Evolutionary conservation across 2,113 vertebrate genomes (phyloP), one percentile per base, ranked within the genome.

Genomic region (Lophius piscatorius): DNA sequence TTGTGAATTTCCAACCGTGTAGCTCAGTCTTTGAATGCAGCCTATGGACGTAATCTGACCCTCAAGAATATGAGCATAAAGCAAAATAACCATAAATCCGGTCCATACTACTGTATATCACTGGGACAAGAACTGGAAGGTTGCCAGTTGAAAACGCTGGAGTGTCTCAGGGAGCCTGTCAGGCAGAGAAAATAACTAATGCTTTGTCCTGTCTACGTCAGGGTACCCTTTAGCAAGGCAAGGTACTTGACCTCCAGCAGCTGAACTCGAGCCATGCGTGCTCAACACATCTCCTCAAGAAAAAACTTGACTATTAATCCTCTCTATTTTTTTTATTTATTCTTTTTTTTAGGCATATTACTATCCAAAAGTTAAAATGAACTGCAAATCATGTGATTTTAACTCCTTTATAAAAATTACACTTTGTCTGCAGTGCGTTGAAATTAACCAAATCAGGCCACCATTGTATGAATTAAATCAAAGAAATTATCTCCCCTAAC

Each of bases 151-250:
- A 48, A 64, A 66, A 34, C 39, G 71, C 63, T 71, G 65, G 49
- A 64, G 44, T 41, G 36, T 34, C 41, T 82, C 48, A 44, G 38
- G 31, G 22, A 42, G 28, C 23, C 34, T 75, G 70, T 29, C 50
- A 46, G 56, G 23, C 36, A 33, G 46, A 42, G 26, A 1, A n/a
- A 51, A 50, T 59, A 55, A 80, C 59, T 17, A 34, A 79, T 66
- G 45, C 16, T 60, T 64, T 61, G 45, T 56, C 41, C 58, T 34
- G 42, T 22, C 47, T 56, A 20, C 69, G 40, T 48, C 58, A 59
- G 20, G 11, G 11, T 77, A 69, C 59, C 63, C 59, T 76, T 68
- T 66, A 77, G 73, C 67, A 78, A 45, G n/a, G n/a, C n/a, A 31
- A 83, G 36, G 45, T 39, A 70, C 70, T 70, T 64, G 76, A 86